Evolutionary conservation across 1,140 invertebrate genomes (phyloP), one percentile per base, ranked within the genome.

Genomic region (Ditylenchus dipsaci): DNA sequence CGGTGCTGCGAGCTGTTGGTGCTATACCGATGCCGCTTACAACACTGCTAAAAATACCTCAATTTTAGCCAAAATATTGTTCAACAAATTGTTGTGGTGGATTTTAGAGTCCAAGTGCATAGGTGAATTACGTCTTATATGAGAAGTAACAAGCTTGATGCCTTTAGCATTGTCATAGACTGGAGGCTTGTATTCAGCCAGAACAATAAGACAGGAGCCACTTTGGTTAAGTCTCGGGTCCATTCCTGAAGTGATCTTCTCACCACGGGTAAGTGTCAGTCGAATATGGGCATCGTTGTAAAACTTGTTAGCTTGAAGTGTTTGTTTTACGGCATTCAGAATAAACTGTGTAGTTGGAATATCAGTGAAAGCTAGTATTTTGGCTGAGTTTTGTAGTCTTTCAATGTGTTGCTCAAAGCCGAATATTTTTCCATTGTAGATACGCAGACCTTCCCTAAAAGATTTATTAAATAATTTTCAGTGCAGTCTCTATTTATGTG

Each of bases 371-470:
- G 49, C 49, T 8, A 53, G 49, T 21, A 53, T 53, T 53, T 53
- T 53, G n/a, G n/a, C 49, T 8, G 49, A 53, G 3, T 3, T 7
- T 17, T 53, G 49, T 15, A 53, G 49, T 8, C 49, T 19, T 26
- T 53, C 3, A 53, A 53, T 53, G 49, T 53, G 49, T 53, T 53
- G n/a, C 1, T 53, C 49, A 53, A 53, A 53, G 23, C 49, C 23
- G 49, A 53, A 53, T 53, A 53, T 53, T 53, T 53, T 53, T 3
- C 49, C 49, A 15, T 53, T 53, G 49, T 53, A 53, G 49, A 53
- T 17, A 17, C 49, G 49, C 23, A 53, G 23, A 21, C 49, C 49
- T 17, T 53, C 49, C 33, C n/a, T n/a, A n/a, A n/a, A n/a, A n/a
- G n/a, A n/a, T n/a, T n/a, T n/a, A n/a, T n/a, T n/a, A n/a, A n/a